Base-by-base conservation (phyloP, 2,797 vertebrate genomes). In the Onychomys arenicola region DNA sequence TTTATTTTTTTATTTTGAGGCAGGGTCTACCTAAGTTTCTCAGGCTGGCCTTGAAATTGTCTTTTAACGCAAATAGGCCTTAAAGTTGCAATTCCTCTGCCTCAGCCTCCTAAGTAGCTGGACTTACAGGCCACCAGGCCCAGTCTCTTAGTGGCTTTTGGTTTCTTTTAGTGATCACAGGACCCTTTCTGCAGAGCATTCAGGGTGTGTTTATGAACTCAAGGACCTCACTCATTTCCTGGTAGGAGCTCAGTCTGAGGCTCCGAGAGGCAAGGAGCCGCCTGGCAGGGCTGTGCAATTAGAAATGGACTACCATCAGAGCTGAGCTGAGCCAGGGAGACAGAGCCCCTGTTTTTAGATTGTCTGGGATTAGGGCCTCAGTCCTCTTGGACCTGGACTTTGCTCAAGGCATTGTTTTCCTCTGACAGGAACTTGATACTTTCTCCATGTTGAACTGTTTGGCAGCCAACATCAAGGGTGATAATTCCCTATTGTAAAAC, bases 221-320 rank as follows among this genome's bases (percentile, higher is more conserved):
- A 23, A 9, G 4, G 83, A 83, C 4, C 2, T 73, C 32, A 1
- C 2, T 1, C 3, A 12, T 55, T 61, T 29, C 61, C 3, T 34
- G 4, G n/a, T 14, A 3, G 57, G 84, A 19, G 19, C 49, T 21
- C 57, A 43, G 25, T 8, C 90, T 13, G 10, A 46, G 37, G n/a
- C 27, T 43, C 6, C 9, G 69, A 43, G 37, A 73, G 34, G 19
- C 52, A 59, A 21, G 0, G 43, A 73, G 65, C 14, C 0, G 1
- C 17, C 9, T 8, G 11, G 10, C 0, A 17, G 46, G 19, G 23
- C 34, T 19, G 0, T 2, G 0, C 3, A 6, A 1, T 13, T 14
- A 2, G 73, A 40, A 55, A 55, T 29, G 27, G 29, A n/a, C 21
- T 6, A 34, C 43, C 19, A 2, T 40, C 3, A 75, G 77, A 63